Evolutionary conservation across 2,888 invertebrate species (phyloP).

Genomic region (Diploptera punctata): DNA sequence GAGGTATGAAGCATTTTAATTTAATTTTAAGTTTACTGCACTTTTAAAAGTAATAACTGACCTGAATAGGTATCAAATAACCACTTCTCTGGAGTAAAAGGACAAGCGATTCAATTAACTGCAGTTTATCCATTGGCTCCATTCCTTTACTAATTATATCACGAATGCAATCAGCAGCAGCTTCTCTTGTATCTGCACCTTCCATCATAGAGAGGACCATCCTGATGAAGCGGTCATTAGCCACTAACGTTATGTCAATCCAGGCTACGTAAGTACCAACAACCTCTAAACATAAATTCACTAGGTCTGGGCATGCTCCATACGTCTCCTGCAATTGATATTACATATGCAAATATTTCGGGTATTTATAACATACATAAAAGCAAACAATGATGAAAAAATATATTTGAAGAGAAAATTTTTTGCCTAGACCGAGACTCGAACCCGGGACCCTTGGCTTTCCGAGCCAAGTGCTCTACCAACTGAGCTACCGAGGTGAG

Average conservation of each 20-base stretch:
- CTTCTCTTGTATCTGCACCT: conserved; percentile 51
- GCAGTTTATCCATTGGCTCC: conserved; percentile 61
- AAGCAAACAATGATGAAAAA: no score
- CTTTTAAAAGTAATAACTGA: conserved; percentile 40
- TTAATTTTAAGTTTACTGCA: no score
- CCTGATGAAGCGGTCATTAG: conserved; percentile 61
- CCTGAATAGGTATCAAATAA: conserved; percentile 52
- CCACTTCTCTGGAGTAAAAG: conserved; percentile 54
- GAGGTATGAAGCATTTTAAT: no score
- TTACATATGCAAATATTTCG: no score
- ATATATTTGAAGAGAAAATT: no score
- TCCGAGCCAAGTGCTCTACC: no score
- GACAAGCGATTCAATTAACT: conserved; percentile 58
- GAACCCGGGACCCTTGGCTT: no score
- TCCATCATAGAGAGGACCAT: conserved; percentile 56
- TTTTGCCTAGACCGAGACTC: no score
- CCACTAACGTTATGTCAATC: conserved; percentile 64
- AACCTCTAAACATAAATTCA: conserved; percentile 57
- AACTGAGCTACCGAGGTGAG: no score
- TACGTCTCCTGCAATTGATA: conserved; percentile 59
- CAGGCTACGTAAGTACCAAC: conserved; percentile 63
- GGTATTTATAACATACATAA: no score
- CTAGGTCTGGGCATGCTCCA: conserved; percentile 50
- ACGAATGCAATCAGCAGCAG: conserved; percentile 60
- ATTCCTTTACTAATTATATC: conserved; percentile 63